phyloP scores from a whole-genome alignment of 2,888 invertebrate species.

The Drosophila buzzatii region DNA sequence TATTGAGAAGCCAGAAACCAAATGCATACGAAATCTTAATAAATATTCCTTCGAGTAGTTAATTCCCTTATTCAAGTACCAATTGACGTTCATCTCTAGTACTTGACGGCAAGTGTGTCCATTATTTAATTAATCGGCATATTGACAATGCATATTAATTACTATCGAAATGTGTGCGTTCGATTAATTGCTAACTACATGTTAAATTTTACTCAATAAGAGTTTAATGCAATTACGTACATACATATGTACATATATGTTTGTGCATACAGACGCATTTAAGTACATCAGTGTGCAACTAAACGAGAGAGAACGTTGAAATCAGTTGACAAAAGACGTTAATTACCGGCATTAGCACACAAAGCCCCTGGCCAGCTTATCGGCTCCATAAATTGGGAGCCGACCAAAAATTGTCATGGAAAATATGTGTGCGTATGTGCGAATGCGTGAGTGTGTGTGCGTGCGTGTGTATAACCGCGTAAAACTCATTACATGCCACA shows the following conservation, averaged over 20 bases:
- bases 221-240: slow-evolving; percentile 2
- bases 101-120: slow-evolving; percentile 3
- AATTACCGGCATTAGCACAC: slow-evolving; percentile 71
- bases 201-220: neutral
- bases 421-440: slow-evolving; percentile 36
- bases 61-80: neutral
- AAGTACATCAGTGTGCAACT: slow-evolving; percentile 16
- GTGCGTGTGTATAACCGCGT: slow-evolving; percentile 47
- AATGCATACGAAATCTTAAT: too few species aligned
- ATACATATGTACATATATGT: neutral
- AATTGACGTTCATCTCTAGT: neutral
- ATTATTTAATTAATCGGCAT: neutral
- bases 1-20: neutral
- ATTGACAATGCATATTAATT: neutral
- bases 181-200: slow-evolving; percentile 6
- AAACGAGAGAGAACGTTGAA: slow-evolving; percentile 21
- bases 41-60: neutral
- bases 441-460: slow-evolving; percentile 29
- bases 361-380: slow-evolving; percentile 49
- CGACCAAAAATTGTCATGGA: slow-evolving; percentile 51
- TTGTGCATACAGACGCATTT: neutral
- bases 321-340: slow-evolving; percentile 73
- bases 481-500: slow-evolving; percentile 78
- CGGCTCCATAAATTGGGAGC: slow-evolving; percentile 64
- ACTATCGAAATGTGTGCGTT: neutral